A percentile compares a stretch with the other conserved stretches of the same genome.
These are phyloP conservation scores for Dromius quadrimaculatus DNA, from an alignment of 2,888 invertebrate species.

Conservation along the genomic window DNA sequence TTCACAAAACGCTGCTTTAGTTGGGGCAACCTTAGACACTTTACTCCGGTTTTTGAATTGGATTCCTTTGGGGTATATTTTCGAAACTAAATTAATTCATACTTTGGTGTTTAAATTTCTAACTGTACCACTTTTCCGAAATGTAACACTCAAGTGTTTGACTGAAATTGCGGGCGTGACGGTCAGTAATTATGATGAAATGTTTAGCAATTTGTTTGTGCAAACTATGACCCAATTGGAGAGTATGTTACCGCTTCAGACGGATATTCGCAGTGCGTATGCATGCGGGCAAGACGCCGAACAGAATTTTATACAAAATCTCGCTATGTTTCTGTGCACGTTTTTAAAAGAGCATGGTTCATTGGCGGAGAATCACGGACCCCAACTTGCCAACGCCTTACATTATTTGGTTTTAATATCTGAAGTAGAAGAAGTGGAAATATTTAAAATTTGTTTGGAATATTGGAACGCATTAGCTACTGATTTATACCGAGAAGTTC, in stretches of 20 bases:
- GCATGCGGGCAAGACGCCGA: slow-evolving; percentile 94
- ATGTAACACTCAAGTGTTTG: slow-evolving; percentile 97
- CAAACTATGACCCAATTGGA: slow-evolving; percentile 94
- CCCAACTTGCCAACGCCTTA: slow-evolving; percentile 84
- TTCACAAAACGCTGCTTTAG: slow-evolving; percentile 96
- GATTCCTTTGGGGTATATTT: slow-evolving; percentile 99
- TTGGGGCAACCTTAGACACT: slow-evolving; percentile 96
- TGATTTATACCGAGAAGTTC: slow-evolving; percentile 91
- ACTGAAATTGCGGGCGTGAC: slow-evolving; percentile 97
- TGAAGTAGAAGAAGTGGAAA: slow-evolving; percentile 99
- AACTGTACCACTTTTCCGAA: slow-evolving; percentile 96
- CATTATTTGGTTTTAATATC: slow-evolving; percentile 92
- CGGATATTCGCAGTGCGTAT: slow-evolving; percentile 95
- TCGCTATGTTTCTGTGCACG: slow-evolving; percentile 96
- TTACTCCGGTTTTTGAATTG: slow-evolving; percentile 96
- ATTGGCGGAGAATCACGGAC: slow-evolving; percentile 85
- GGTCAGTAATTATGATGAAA: slow-evolving; percentile 90
- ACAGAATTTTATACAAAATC: slow-evolving; percentile 98
- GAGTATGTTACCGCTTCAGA: slow-evolving; percentile 89
- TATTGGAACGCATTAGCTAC: slow-evolving; percentile 97
- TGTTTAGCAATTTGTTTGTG: slow-evolving; percentile 90
- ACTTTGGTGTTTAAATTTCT: slow-evolving; percentile 97
- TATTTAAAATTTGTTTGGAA: slow-evolving; percentile 99
- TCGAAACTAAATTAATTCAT: slow-evolving; percentile 96
- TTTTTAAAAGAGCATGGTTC: slow-evolving; percentile 96